Percentiles rank a stretch among this genome's conserved stretches.
Evolutionary conservation across 2,888 invertebrate species (phyloP).

Genomic region (Lochmaea crataegi): DNA sequence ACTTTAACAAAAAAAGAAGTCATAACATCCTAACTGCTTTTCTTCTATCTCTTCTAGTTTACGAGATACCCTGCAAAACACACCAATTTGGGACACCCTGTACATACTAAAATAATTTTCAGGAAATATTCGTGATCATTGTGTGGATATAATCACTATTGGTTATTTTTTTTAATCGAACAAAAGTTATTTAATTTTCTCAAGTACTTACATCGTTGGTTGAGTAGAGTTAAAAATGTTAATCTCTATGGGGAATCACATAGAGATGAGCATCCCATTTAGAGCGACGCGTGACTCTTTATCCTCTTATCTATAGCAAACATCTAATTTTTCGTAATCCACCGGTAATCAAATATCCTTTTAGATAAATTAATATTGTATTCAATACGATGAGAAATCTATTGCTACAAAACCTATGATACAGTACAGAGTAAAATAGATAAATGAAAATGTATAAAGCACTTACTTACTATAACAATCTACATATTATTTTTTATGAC

Average conservation of each 20-base stretch:
- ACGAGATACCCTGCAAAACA: too few species aligned
- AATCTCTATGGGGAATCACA: conserved; percentile 30
- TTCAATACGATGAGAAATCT: not conserved
- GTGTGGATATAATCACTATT: not conserved
- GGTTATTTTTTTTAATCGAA: conserved; percentile 12
- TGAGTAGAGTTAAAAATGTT: conserved; percentile 28
- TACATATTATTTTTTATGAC: too few species aligned
- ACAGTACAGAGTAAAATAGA: not conserved
- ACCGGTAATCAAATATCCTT: conserved; percentile 45
- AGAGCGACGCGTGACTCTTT: conserved; percentile 43
- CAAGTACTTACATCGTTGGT: conserved; percentile 34
- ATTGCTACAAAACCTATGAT: not conserved
- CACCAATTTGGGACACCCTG: too few species aligned
- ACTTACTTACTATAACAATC: too few species aligned
- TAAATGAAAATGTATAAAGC: not conserved
- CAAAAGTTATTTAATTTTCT: conserved; percentile 48
- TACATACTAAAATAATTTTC: too few species aligned
- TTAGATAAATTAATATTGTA: conserved; percentile 13
- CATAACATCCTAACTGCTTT: too few species aligned
- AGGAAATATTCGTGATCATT: too few species aligned
- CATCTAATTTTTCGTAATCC: conserved; percentile 51
- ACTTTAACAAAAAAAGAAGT: too few species aligned
- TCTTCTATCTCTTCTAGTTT: too few species aligned
- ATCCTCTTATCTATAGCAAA: conserved; percentile 51
- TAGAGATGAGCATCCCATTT: conserved; percentile 43